phyloP scores from a whole-genome alignment of 1,140 invertebrate genomes.

The Drosophila littoralis region DNA sequence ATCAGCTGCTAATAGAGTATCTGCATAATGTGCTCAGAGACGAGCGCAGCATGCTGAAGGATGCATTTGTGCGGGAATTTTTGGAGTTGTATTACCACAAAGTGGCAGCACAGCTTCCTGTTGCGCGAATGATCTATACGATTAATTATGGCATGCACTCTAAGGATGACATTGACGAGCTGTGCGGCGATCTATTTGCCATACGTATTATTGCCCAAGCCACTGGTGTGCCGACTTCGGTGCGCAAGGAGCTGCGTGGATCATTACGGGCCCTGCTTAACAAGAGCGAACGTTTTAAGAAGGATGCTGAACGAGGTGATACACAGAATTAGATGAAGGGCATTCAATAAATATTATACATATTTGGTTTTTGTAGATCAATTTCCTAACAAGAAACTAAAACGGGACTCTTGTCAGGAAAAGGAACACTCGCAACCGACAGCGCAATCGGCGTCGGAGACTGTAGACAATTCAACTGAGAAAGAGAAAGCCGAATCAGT shows the following conservation, averaged over 20 bases:
- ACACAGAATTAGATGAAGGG: background rate
- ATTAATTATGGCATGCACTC: conserved; percentile 83
- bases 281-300: conserved; percentile 74
- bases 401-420: conserved; percentile 60
- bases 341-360: background rate
- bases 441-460: conserved; percentile 17
- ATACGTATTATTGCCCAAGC: conserved; percentile 81
- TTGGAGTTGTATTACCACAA: conserved; percentile 83
- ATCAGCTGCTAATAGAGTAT: conserved; percentile 77
- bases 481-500: conserved; percentile 28
- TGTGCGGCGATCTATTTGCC: conserved; percentile 84
- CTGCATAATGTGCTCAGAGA: conserved; percentile 76
- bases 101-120: conserved; percentile 70
- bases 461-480: conserved; percentile 28
- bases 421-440: conserved; percentile 39
- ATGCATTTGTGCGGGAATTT: conserved; percentile 77
- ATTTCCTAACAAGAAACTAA: conserved; percentile 70
- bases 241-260: conserved; percentile 78
- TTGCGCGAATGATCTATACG: conserved; percentile 80
- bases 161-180: conserved; percentile 82
- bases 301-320: conserved; percentile 68
- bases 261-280: conserved; percentile 73
- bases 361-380: conserved; percentile 42
- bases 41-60: conserved; percentile 78
- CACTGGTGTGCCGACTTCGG: conserved; percentile 76